A percentile compares a stretch with the other conserved stretches of the same genome.
Conservation (phyloP, 1,140 invertebrate species). For the Antheraea mylitta region DNA sequence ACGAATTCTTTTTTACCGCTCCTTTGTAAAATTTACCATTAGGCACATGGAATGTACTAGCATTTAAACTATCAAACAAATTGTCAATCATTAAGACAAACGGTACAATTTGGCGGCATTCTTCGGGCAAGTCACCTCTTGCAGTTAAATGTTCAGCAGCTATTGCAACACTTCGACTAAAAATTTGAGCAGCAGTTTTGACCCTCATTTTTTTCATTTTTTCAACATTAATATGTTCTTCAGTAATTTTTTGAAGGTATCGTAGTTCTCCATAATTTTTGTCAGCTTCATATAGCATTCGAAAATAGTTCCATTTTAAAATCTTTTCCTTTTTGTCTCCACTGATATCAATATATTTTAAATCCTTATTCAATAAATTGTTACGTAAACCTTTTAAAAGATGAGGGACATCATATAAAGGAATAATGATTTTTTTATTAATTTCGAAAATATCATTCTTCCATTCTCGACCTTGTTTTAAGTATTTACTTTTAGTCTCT, state of each 20-base stretch:
- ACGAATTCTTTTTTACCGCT: conserved; percentile 24
- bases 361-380: conserved; percentile 25
- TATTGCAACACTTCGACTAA: conserved; percentile 33
- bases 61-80: conserved; percentile 34
- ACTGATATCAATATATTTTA: too few relatives aligned
- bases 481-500: conserved; percentile 22
- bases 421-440: conserved; percentile 25
- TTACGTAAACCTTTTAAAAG: conserved; percentile 34
- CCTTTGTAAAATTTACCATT: conserved; percentile 34
- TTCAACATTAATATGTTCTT: not conserved
- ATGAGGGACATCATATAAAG: conserved; percentile 35
- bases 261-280: too few relatives aligned
- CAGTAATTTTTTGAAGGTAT: too few relatives aligned
- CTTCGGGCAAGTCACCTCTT: conserved; percentile 17
- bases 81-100: conserved; percentile 22
- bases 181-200: conserved; percentile 30
- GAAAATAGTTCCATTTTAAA: too few relatives aligned
- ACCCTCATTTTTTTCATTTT: conserved; percentile 34
- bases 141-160: conserved; percentile 21
- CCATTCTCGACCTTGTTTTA: conserved; percentile 20
- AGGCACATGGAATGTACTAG: conserved; percentile 17
- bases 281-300: too few relatives aligned
- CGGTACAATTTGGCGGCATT: conserved; percentile 23
- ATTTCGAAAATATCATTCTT: conserved; percentile 21
- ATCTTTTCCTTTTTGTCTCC: too few relatives aligned